Conservation (phyloP, 2,113 vertebrate genomes). For the Leptocoma aspasia region DNA sequence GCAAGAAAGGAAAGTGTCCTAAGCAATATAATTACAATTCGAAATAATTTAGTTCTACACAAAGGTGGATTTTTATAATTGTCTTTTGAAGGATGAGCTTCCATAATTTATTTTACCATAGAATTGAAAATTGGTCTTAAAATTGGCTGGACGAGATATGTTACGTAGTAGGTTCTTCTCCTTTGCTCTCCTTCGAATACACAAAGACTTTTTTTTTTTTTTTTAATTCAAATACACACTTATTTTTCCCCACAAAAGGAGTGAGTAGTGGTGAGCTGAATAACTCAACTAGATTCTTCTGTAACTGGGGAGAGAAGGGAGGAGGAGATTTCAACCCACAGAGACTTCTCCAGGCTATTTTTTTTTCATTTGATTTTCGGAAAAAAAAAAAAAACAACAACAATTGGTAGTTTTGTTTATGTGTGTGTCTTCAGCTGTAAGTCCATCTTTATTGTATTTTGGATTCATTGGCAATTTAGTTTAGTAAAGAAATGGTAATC, state of each 20-base stretch:
- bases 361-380: not conserved
- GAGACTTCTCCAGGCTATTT: not conserved
- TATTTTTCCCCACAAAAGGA: not conserved
- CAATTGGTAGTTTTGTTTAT: not conserved
- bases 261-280: not conserved
- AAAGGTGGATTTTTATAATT: not conserved
- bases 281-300: not conserved
- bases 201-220: not conserved
- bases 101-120: not conserved
- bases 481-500: not conserved
- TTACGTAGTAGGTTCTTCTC: not conserved
- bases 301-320: not conserved
- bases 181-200: not conserved
- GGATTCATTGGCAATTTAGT: not conserved
- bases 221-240: not conserved
- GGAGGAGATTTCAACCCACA: not conserved
- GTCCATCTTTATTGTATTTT: not conserved
- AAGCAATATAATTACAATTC: not conserved
- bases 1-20: not conserved
- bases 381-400: not conserved
- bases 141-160: not conserved
- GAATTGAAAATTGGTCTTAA: not conserved
- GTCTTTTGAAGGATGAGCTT: not conserved
- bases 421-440: not conserved
- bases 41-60: not conserved